These are phyloP conservation scores for Calameuta pallipes DNA, from an alignment of 2,888 invertebrate species.

Conservation along the genomic window DNA sequence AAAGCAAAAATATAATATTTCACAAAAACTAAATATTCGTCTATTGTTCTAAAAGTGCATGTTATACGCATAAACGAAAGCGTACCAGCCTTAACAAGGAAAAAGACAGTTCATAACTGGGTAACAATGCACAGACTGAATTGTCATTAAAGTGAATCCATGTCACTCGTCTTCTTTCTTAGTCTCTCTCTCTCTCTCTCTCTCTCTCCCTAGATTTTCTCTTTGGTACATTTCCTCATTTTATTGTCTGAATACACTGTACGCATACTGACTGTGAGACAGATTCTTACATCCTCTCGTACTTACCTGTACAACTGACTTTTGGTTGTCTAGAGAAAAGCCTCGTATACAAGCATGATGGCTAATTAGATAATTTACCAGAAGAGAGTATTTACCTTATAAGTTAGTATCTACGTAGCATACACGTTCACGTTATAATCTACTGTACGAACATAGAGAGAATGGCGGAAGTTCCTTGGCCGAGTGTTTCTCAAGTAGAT, in stretches of 20 bases:
- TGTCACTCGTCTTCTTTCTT: neutral
- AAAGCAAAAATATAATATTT: neutral
- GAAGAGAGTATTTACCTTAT: constrained; percentile 12
- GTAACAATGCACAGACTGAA: constrained; percentile 1
- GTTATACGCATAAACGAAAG: neutral
- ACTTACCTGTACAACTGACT: constrained; percentile 20
- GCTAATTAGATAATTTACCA: constrained; percentile 22
- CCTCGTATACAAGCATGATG: constrained; percentile 12
- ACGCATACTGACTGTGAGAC: constrained; percentile 10
- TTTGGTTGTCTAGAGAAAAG: constrained; percentile 12
- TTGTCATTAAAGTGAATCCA: neutral
- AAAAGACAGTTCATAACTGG: neutral
- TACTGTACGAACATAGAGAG: constrained; percentile 3
- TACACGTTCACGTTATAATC: neutral
- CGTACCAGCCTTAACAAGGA: neutral
- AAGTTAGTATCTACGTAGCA: neutral
- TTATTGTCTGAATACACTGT: constrained; percentile 7
- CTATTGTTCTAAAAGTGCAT: neutral
- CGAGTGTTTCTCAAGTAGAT: constrained; percentile 22
- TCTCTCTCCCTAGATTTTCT: constrained; percentile 11
- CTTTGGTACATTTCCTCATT: constrained; percentile 20
- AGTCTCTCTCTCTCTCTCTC: neutral
- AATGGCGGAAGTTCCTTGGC: constrained; percentile 17
- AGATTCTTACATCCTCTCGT: constrained; percentile 3
- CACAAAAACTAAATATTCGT: neutral